Base-by-base conservation (phyloP, 2,113 vertebrate genomes). In the Aepyceros melampus region DNA sequence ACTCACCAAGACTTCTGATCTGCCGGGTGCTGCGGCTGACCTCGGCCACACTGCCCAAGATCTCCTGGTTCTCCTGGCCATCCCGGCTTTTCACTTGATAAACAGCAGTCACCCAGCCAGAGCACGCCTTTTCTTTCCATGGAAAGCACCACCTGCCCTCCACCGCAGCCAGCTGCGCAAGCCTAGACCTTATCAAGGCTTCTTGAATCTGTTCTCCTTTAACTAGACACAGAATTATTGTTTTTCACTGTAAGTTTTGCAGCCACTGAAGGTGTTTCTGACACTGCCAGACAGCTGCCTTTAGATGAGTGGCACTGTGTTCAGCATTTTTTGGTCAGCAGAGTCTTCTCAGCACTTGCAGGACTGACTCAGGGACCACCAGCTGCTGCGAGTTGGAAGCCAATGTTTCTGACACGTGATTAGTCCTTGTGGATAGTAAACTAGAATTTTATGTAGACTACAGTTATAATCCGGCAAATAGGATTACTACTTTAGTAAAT, bases 321-420 rank as follows among this genome's bases (percentile, higher is more conserved):
- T 53, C 56, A 43, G 31, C 11, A 5, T 2, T 29, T 16, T 19
- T 13, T 12, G 29, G 6, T 45, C 45, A 40, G 31, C 36, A 49
- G n/a, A n/a, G n/a, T 2, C 16, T 58, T 53, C 7, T 6, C 47
- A 51, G 4, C 45, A 40, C 3, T 9, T 3, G 6, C 1, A 3
- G 53, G 25, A 19, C 6, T 7, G 19, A 43, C 53, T 89, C 29
- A 2, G 53, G 19, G 9, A 27, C 7, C 2, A 9, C 7, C 23
- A 16, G 2, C 64, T n/a, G 17, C 49, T 83, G 3, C 12, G 60
- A 8, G 43, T 5, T 53, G 15, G 8, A 40, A 12, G 23, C 31
- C 0, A 2, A 4, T 29, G 36, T 81, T 58, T 67, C n/a, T 51
- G 27, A 17, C 29, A 1, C 4, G 14, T 23, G 14, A 25, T 45